A percentile compares a stretch with the other conserved stretches of the same genome.
phyloP scores from a whole-genome alignment of 2,888 invertebrate species.

The Thalpophila matura region DNA sequence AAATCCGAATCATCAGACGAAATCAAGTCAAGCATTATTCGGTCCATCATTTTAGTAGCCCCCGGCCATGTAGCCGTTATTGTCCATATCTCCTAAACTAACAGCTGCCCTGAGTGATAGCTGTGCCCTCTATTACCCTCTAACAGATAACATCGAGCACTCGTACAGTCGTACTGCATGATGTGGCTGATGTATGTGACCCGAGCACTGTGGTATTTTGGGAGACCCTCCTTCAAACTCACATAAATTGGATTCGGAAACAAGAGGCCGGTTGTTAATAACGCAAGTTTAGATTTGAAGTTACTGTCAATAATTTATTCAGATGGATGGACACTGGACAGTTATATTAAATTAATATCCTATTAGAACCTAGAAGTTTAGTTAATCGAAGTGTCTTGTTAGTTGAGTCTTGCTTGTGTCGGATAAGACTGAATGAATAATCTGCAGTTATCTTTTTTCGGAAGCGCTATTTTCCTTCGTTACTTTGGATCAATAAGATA shows the following conservation, averaged over 20 bases:
- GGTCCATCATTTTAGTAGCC: slow-evolving; percentile 35
- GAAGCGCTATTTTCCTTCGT: background rate
- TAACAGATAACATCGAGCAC: slow-evolving; percentile 62
- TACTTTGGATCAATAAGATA: background rate
- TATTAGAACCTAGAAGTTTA: background rate
- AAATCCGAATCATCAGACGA: slow-evolving; percentile 4
- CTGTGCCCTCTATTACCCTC: slow-evolving; percentile 60
- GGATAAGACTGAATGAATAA: no score
- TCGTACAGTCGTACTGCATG: slow-evolving; percentile 63
- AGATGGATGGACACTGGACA: slow-evolving; percentile 16
- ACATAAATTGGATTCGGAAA: slow-evolving; percentile 44
- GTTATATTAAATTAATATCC: background rate
- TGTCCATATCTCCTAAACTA: slow-evolving; percentile 55
- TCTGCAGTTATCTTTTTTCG: no score
- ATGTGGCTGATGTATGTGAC: slow-evolving; percentile 60
- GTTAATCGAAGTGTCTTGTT: background rate
- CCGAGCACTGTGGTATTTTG: slow-evolving; percentile 41
- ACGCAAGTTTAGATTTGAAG: slow-evolving; percentile 9
- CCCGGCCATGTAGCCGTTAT: slow-evolving; percentile 42
- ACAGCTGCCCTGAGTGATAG: slow-evolving; percentile 61
- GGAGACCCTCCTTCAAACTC: slow-evolving; percentile 25
- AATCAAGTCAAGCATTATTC: slow-evolving; percentile 20
- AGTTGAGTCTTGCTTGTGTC: slow-evolving; percentile 11
- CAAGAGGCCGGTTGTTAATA: slow-evolving; percentile 8
- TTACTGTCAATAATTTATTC: slow-evolving; percentile 27